Evolutionary conservation across 1,140 invertebrate genomes (phyloP).

Genomic region (Sitodiplosis mosellana): DNA sequence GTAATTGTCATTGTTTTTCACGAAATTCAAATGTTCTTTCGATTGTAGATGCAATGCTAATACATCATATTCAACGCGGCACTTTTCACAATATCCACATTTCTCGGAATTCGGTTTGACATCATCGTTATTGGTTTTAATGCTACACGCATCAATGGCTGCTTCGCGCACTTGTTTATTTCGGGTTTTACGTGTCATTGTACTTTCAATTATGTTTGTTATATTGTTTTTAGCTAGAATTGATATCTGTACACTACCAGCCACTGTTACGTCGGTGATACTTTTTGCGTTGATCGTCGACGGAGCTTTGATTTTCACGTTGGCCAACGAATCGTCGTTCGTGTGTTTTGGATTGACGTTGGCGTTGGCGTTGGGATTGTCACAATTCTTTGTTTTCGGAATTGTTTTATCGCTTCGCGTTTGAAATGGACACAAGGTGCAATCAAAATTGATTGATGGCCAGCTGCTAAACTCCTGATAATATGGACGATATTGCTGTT

Average conservation of each 20-base stretch:
- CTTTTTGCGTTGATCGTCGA: background rate
- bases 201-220: background rate
- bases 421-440: constrained; percentile 11
- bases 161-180: background rate
- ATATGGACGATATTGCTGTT: constrained; percentile 19
- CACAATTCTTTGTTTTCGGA: background rate
- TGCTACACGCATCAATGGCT: no score
- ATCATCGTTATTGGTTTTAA: background rate
- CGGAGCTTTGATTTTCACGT: background rate
- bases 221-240: background rate
- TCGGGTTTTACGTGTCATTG: background rate
- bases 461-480: constrained; percentile 23
- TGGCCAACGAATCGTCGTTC: background rate
- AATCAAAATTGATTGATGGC: constrained; percentile 16
- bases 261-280: background rate
- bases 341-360: background rate
- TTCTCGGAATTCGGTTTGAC: constrained; percentile 13
- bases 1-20: constrained; percentile 49
- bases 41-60: constrained; percentile 44
- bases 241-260: background rate
- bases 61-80: constrained; percentile 46
- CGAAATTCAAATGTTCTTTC: constrained; percentile 49
- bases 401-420: background rate
- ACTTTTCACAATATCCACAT: constrained; percentile 56
- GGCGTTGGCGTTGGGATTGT: background rate